phyloP scores from a whole-genome alignment of 2,797 vertebrate species.

The Antennarius maculatus region DNA sequence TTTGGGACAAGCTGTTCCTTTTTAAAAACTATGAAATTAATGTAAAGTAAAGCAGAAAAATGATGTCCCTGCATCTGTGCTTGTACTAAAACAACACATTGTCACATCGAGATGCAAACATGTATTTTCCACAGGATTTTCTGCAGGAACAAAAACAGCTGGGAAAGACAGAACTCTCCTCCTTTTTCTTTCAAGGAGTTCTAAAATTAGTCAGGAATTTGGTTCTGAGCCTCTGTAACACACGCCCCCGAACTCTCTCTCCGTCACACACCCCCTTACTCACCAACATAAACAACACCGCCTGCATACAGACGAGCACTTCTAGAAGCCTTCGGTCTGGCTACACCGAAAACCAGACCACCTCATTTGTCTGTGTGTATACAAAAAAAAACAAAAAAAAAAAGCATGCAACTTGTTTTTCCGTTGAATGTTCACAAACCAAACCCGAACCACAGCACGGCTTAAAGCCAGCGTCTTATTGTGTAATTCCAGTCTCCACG shows the following conservation, averaged over 20 bases:
- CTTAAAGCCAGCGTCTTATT: constrained; percentile 15
- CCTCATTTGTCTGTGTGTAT: constrained; percentile 18
- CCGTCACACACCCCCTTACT: constrained; percentile 53
- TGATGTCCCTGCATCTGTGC: not conserved
- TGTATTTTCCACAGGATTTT: constrained; percentile 39
- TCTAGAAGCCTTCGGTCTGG: constrained; percentile 15
- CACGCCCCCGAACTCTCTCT: constrained; percentile 66
- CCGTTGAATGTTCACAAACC: constrained; percentile 26
- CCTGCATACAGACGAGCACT: constrained; percentile 43
- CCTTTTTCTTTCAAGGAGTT: constrained; percentile 79
- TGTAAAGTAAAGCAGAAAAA: not conserved
- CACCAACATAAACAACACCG: constrained; percentile 72
- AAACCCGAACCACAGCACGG: constrained; percentile 2
- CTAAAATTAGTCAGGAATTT: constrained; percentile 84
- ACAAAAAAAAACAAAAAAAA: constrained; percentile 5
- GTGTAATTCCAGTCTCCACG: constrained; percentile 24
- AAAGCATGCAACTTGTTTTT: constrained; percentile 32
- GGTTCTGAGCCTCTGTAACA: constrained; percentile 67
- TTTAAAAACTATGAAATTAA: not conserved
- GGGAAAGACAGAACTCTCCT: constrained; percentile 63
- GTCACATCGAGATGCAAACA: constrained; percentile 12
- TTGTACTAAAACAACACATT: constrained; percentile 14
- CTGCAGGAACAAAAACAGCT: constrained; percentile 55
- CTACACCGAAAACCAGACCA: constrained; percentile 20
- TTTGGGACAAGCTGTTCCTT: too few relatives aligned